phyloP scores from a whole-genome alignment of 1,140 invertebrate species.

The Panagrolaimus sp. region DNA sequence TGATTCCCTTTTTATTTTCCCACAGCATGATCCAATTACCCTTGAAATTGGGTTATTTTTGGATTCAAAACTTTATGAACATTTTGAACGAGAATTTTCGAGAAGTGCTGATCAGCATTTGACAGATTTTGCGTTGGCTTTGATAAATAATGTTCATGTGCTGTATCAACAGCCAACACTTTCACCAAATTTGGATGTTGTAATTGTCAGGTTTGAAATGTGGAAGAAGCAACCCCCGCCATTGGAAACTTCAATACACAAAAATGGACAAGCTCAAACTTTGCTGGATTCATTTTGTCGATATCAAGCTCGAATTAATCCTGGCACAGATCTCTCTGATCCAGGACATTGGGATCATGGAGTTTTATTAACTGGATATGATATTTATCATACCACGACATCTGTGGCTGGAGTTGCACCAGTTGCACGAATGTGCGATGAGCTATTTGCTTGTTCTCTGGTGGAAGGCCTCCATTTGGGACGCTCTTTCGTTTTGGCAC shows the following conservation, averaged over 20 bases:
- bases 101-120: conserved; percentile 56
- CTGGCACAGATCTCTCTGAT: conserved; percentile 56
- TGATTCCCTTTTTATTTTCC: conserved; percentile 59
- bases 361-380: conserved; percentile 63
- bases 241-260: conserved; percentile 52
- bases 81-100: conserved; percentile 52
- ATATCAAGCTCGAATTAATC: conserved; percentile 58
- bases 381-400: conserved; percentile 58
- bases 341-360: conserved; percentile 64
- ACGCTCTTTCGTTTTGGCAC: conserved; percentile 56
- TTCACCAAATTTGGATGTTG: conserved; percentile 57
- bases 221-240: conserved; percentile 55
- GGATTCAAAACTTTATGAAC: conserved; percentile 55
- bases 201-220: conserved; percentile 58
- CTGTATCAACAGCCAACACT: conserved; percentile 58
- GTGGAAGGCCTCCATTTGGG: conserved; percentile 58
- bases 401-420: conserved; percentile 57
- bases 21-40: conserved; percentile 58
- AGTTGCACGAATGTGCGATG: conserved; percentile 59
- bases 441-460: conserved; percentile 56
- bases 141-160: conserved; percentile 59
- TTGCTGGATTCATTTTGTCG: conserved; percentile 57
- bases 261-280: conserved; percentile 59
- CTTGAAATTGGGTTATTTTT: conserved; percentile 58
- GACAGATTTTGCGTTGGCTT: conserved; percentile 55